These are phyloP conservation scores for Drosophila bifasciata DNA, from an alignment of 1,140 invertebrate genomes.

Conservation along the genomic window DNA sequence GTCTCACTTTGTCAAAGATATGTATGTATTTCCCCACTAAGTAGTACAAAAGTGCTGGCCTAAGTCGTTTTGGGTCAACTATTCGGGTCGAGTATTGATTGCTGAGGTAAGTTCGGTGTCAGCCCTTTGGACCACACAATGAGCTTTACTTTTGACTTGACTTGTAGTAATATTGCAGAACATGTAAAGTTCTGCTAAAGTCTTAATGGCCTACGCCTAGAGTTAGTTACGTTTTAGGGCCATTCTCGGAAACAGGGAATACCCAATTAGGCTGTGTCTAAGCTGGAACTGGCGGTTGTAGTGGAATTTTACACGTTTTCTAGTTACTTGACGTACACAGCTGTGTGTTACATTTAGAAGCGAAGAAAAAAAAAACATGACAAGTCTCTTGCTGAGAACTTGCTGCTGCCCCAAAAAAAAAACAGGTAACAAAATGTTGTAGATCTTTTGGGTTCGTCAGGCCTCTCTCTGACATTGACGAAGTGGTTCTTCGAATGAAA, in stretches of 20 bases:
- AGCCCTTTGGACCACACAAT: slow-evolving; percentile 55
- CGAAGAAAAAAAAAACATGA: slow-evolving; percentile 41
- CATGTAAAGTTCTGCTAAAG: slow-evolving; percentile 63
- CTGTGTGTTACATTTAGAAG: slow-evolving; percentile 46
- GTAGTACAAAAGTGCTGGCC: slow-evolving; percentile 31
- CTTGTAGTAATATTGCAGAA: slow-evolving; percentile 66
- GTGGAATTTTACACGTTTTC: slow-evolving; percentile 44
- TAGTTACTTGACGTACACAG: slow-evolving; percentile 28
- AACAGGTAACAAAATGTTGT: slow-evolving; percentile 11
- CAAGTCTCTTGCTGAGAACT: slow-evolving; percentile 64
- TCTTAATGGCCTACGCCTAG: slow-evolving; percentile 32
- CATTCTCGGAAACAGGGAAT: slow-evolving; percentile 50
- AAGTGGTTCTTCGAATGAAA: slow-evolving; percentile 82
- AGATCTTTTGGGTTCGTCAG: slow-evolving; percentile 52
- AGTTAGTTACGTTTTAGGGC: slow-evolving; percentile 58
- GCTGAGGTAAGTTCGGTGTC: slow-evolving; percentile 20
- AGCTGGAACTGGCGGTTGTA: neutral
- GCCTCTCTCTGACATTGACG: slow-evolving; percentile 76
- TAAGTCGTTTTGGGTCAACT: slow-evolving; percentile 48
- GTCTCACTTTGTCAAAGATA: no score
- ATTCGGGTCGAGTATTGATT: slow-evolving; percentile 36
- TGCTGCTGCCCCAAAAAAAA: slow-evolving; percentile 15
- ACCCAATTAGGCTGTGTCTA: slow-evolving; percentile 46
- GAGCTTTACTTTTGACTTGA: slow-evolving; percentile 4
- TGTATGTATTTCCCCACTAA: slow-evolving; percentile 17